A percentile compares a stretch with the other conserved stretches of the same genome.
Evolutionary conservation across 2,113 vertebrate genomes (phyloP).

Genomic region (Cyprinodon tularosa): DNA sequence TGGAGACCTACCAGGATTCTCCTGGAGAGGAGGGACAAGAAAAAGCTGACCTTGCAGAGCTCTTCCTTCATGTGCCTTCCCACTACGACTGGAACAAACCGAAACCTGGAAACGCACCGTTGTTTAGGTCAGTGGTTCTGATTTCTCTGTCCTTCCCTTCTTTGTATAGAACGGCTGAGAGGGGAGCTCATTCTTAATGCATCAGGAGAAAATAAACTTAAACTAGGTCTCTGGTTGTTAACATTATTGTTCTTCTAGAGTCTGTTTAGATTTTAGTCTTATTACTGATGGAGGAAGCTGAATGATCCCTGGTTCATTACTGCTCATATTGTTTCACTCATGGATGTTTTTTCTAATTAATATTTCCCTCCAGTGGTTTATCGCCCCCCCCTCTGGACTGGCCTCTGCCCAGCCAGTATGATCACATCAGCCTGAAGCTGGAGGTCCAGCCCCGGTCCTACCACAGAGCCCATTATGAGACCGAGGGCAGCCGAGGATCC

Average conservation of each 20-base stretch:
- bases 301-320: neutral
- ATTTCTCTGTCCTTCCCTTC: neutral
- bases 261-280: too few species aligned
- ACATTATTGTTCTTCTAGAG: too few species aligned
- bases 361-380: conserved; percentile 78
- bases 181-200: neutral
- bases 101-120: conserved; percentile 88
- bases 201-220: too few species aligned
- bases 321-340: too few species aligned
- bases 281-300: neutral
- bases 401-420: conserved; percentile 88
- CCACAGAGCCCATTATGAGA: conserved; percentile 98
- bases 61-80: conserved; percentile 93
- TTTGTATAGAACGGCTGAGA: neutral
- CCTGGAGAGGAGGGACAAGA: conserved; percentile 78
- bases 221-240: too few species aligned
- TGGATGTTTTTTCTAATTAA: neutral
- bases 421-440: conserved; percentile 91
- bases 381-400: conserved; percentile 93
- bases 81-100: conserved; percentile 95
- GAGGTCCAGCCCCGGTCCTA: conserved; percentile 93
- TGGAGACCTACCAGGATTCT: conserved; percentile 84
- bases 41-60: conserved; percentile 84
- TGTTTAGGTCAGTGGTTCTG: conserved; percentile 82
- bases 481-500: conserved; percentile 95